Conservation (phyloP, 2,888 invertebrate genomes). For the Subacronicta megacephala region DNA sequence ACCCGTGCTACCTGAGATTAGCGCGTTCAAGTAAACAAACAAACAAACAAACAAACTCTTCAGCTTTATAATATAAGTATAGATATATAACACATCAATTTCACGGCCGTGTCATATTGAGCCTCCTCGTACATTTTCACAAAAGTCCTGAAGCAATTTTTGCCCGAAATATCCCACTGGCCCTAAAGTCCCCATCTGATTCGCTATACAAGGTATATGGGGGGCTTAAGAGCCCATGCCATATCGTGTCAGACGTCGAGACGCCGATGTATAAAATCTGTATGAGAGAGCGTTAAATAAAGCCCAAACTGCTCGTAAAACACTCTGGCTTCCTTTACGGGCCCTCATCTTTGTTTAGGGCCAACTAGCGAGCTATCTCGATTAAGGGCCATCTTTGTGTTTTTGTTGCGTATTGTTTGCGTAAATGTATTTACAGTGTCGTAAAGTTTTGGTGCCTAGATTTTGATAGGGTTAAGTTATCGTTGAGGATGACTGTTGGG, state of each 20-base stretch:
- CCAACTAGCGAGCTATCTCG: slow-evolving; percentile 69
- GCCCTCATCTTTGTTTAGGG: slow-evolving; percentile 79
- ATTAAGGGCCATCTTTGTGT: slow-evolving; percentile 59
- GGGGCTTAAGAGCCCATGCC: slow-evolving; percentile 51
- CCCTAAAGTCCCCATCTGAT: slow-evolving; percentile 59
- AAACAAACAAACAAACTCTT: no score
- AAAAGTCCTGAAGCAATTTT: slow-evolving; percentile 32
- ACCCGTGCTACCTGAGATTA: no score
- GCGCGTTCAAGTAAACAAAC: no score
- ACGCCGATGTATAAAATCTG: slow-evolving; percentile 84
- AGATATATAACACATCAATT: not conserved
- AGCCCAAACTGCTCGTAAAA: slow-evolving; percentile 74
- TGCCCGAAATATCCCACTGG: slow-evolving; percentile 48
- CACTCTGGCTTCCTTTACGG: slow-evolving; percentile 58
- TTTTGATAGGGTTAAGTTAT: slow-evolving; percentile 35
- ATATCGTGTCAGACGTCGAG: slow-evolving; percentile 69
- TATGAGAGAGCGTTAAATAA: slow-evolving; percentile 84
- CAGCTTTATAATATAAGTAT: no score
- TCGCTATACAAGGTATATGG: slow-evolving; percentile 26
- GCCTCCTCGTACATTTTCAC: not conserved
- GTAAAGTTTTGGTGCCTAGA: slow-evolving; percentile 41
- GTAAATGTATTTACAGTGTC: slow-evolving; percentile 25
- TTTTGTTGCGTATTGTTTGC: slow-evolving; percentile 48
- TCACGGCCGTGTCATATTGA: not conserved
- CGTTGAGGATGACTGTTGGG: slow-evolving; percentile 2